Evolutionary conservation across 2,888 invertebrate genomes (phyloP).

Genomic region (Biston betularia): DNA sequence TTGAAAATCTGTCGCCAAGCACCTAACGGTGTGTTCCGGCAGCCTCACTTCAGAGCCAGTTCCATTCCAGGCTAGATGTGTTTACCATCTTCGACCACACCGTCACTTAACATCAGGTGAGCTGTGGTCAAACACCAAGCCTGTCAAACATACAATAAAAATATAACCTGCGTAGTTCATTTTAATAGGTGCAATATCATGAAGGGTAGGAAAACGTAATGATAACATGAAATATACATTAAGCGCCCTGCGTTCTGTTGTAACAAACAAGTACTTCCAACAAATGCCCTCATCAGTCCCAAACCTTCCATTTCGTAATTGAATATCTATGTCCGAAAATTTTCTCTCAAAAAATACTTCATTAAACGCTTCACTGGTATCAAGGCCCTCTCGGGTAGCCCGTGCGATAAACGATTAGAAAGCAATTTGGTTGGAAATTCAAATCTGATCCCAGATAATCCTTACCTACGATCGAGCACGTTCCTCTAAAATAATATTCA

Average conservation of each 20-base stretch:
- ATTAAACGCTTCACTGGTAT: constrained; percentile 49
- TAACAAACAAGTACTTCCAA: constrained; percentile 15
- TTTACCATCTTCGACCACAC: no score
- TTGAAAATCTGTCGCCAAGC: no score
- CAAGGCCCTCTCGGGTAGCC: constrained; percentile 43
- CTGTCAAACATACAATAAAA: no score
- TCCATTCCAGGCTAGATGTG: no score
- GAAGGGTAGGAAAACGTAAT: neutral
- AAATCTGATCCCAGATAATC: constrained; percentile 56
- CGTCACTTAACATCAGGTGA: no score
- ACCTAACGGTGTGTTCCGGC: no score
- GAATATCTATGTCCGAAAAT: constrained; percentile 40
- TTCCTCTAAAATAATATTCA: constrained; percentile 33
- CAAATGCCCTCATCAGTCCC: constrained; percentile 33
- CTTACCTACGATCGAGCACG: constrained; percentile 43
- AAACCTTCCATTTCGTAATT: constrained; percentile 46
- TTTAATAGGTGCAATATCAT: neutral
- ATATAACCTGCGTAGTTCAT: neutral
- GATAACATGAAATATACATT: neutral
- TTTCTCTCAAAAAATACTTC: constrained; percentile 48
- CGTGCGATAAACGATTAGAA: constrained; percentile 55
- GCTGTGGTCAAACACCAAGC: no score
- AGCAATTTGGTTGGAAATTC: constrained; percentile 56
- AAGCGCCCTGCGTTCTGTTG: neutral
- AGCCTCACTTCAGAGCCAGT: no score